phyloP scores from a whole-genome alignment of 2,797 vertebrate species.

The Pogonophryne albipinna region DNA sequence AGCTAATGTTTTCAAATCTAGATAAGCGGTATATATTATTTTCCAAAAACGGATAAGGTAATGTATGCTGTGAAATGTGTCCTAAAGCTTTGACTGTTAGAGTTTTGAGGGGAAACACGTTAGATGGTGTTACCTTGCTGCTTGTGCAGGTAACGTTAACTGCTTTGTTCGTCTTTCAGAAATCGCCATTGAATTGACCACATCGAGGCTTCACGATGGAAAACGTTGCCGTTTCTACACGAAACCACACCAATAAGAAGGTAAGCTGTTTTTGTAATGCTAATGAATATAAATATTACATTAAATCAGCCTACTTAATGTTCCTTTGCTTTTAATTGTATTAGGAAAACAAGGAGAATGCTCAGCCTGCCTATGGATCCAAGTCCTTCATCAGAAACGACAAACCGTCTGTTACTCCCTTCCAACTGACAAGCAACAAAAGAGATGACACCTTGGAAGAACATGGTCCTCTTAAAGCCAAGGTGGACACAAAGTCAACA shows the following conservation, averaged over 20 bases:
- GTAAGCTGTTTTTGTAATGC: conserved; percentile 40
- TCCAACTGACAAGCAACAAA: conserved; percentile 63
- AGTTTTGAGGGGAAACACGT: not conserved
- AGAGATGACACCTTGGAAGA: conserved; percentile 42
- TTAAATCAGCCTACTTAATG: not conserved
- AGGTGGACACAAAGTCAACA: conserved; percentile 7
- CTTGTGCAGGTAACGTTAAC: not conserved
- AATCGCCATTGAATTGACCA: not conserved
- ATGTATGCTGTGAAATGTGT: too few relatives aligned
- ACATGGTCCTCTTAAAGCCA: conserved; percentile 24
- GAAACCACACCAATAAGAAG: conserved; percentile 49
- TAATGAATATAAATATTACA: not conserved
- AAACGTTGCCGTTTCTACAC: conserved; percentile 35
- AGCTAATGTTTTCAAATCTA: not conserved
- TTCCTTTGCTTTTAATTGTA: conserved; percentile 9
- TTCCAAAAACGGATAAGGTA: too few relatives aligned
- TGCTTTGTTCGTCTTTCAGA: conserved; percentile 10
- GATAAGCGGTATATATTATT: not conserved
- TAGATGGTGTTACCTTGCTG: not conserved
- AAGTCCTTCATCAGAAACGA: conserved; percentile 55
- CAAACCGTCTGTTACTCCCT: conserved; percentile 45
- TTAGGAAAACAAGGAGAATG: conserved; percentile 86
- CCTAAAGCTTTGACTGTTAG: not conserved
- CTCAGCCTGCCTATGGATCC: conserved; percentile 64
- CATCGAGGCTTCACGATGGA: conserved; percentile 62